phyloP scores from a whole-genome alignment of 37 sponge, comb jelly and placozoan species.

The Spongilla lacustris region DNA sequence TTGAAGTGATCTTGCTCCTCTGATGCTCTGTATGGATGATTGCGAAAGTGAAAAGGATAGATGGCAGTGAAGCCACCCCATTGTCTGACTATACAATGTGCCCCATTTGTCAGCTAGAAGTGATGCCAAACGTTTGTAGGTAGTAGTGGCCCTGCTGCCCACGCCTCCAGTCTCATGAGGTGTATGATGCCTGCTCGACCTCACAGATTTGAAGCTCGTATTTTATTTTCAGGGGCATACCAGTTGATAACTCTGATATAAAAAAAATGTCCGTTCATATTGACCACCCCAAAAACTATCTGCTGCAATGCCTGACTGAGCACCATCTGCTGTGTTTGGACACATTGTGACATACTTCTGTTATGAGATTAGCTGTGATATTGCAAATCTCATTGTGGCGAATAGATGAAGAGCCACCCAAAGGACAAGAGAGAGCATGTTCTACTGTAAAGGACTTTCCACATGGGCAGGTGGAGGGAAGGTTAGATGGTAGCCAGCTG shows the following conservation, averaged over 20 bases:
- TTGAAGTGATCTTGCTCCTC: too few species aligned
- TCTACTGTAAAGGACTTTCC: not conserved
- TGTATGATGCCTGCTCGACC: slow-evolving; percentile 21
- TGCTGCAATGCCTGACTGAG: slow-evolving; percentile 6
- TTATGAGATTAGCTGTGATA: not conserved
- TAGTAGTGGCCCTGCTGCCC: slow-evolving; percentile 7
- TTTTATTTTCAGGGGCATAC: not conserved
- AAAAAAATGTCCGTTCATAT: slow-evolving; percentile 19
- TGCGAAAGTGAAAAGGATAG: too few species aligned
- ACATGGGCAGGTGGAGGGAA: not conserved
- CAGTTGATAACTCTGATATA: slow-evolving; percentile 26
- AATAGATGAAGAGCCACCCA: slow-evolving; percentile 6
- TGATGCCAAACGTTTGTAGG: slow-evolving; percentile 19
- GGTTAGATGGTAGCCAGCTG: not conserved
- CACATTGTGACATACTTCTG: not conserved
- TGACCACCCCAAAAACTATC: slow-evolving; percentile 13
- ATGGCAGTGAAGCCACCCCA: too few species aligned
- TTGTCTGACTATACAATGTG: not conserved
- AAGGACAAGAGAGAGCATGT: slow-evolving; percentile 14
- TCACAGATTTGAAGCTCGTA: slow-evolving; percentile 17
- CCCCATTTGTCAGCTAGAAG: slow-evolving; percentile 17
- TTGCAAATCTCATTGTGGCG: slow-evolving; percentile 22
- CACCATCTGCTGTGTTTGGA: not conserved
- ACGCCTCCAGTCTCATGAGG: slow-evolving; percentile 25
- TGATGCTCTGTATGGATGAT: too few species aligned